Conservation (phyloP, 1,140 invertebrate genomes). For the Asobara japonica region DNA sequence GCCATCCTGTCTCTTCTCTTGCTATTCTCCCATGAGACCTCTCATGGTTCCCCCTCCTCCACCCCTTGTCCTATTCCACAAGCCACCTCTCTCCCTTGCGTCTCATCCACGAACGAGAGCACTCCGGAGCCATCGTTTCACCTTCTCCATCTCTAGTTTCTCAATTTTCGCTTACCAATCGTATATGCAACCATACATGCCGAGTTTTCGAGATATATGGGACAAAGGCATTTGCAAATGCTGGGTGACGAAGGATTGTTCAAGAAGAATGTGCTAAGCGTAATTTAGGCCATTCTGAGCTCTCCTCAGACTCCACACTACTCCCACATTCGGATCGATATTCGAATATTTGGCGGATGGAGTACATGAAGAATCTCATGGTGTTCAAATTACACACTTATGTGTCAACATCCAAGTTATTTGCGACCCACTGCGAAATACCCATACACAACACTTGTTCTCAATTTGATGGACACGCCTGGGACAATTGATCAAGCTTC, state of each 20-base stretch:
- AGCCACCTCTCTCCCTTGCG: slow-evolving; percentile 19
- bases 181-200: not conserved
- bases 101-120: slow-evolving; percentile 27
- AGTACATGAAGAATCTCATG: too few relatives aligned
- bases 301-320: too few relatives aligned
- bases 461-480: too few relatives aligned
- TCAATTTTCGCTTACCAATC: slow-evolving; percentile 15
- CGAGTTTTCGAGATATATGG: not conserved
- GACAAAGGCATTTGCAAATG: slow-evolving; percentile 42
- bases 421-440: too few relatives aligned
- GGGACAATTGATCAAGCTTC: too few relatives aligned
- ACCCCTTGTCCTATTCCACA: slow-evolving; percentile 12
- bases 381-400: too few relatives aligned
- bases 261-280: slow-evolving; percentile 43
- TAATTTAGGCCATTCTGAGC: too few relatives aligned
- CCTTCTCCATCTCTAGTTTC: slow-evolving; percentile 41
- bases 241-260: slow-evolving; percentile 54
- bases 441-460: too few relatives aligned
- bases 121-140: slow-evolving; percentile 27
- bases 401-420: too few relatives aligned
- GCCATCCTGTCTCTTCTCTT: slow-evolving; percentile 44
- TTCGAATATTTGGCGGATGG: too few relatives aligned
- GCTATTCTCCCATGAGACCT: slow-evolving; percentile 37
- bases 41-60: slow-evolving; percentile 27
- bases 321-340: too few relatives aligned